A percentile compares a stretch with the other conserved stretches of the same genome.
These are phyloP conservation scores for Forficula auricularia DNA, from an alignment of 1,140 invertebrate genomes.

Conservation along the genomic window DNA sequence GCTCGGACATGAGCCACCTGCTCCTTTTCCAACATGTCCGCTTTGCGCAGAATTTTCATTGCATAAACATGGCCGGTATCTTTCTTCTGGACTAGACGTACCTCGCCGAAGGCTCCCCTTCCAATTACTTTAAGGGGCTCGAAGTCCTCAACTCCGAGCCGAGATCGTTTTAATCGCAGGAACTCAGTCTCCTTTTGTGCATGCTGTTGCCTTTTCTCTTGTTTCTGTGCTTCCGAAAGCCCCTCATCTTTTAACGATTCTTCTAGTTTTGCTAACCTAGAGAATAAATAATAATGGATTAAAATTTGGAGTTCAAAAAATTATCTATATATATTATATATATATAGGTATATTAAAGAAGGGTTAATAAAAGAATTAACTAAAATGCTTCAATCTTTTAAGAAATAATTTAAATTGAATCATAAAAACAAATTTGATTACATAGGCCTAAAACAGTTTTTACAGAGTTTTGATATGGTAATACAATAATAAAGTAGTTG, in stretches of 20 bases:
- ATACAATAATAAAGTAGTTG: too few relatives aligned
- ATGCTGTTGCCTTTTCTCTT: slow-evolving; percentile 83
- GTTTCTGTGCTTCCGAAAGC: slow-evolving; percentile 63
- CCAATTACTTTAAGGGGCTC: slow-evolving; percentile 95
- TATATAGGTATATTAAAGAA: too few relatives aligned
- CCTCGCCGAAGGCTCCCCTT: slow-evolving; percentile 94
- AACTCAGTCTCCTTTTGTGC: slow-evolving; percentile 97
- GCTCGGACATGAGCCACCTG: slow-evolving; percentile 97
- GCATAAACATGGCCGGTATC: slow-evolving; percentile 99
- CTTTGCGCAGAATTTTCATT: slow-evolving; percentile 98
- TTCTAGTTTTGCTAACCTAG: slow-evolving; percentile 80
- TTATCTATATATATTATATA: neutral
- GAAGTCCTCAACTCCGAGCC: slow-evolving; percentile 95
- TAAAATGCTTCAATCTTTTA: slow-evolving; percentile 1
- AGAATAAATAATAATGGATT: slow-evolving; percentile 17
- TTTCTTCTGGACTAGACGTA: slow-evolving; percentile 96
- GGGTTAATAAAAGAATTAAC: neutral
- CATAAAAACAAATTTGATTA: too few relatives aligned
- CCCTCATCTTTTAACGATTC: slow-evolving; percentile 87
- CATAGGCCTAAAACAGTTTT: too few relatives aligned
- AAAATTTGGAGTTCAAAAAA: slow-evolving; percentile 2
- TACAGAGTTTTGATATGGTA: too few relatives aligned
- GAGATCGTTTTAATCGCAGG: slow-evolving; percentile 82
- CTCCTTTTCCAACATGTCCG: slow-evolving; percentile 99
- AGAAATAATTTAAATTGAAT: too few relatives aligned